These are phyloP conservation scores for Thinocorus orbignyianus DNA, from an alignment of 2,113 vertebrate genomes.

Conservation along the genomic window DNA sequence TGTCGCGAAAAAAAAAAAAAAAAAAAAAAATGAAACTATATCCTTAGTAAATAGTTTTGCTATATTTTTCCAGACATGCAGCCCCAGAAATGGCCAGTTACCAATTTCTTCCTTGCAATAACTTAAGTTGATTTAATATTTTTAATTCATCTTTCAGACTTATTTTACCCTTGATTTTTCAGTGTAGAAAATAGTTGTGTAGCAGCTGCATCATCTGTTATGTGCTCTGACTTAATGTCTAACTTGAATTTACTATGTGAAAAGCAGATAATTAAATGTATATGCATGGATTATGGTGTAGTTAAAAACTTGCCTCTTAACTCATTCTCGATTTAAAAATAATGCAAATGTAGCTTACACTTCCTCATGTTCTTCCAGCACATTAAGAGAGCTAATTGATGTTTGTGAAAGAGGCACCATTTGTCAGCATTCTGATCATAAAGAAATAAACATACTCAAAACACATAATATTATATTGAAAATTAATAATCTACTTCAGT, in stretches of 20 bases:
- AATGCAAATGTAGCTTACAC: not conserved
- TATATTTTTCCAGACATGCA: not conserved
- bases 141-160: not conserved
- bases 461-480: not conserved
- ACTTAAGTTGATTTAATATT: not conserved
- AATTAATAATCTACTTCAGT: not conserved
- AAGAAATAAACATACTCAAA: constrained; percentile 26
- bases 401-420: not conserved
- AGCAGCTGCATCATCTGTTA: not conserved
- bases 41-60: not conserved
- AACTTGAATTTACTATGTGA: not conserved
- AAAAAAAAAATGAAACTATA: not conserved
- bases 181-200: not conserved
- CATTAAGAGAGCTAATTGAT: constrained; percentile 7
- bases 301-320: not conserved
- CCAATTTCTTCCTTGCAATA: not conserved
- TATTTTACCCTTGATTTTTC: not conserved
- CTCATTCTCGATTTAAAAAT: not conserved
- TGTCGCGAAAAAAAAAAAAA: not conserved
- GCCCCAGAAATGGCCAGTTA: not conserved
- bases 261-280: not conserved
- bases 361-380: not conserved
- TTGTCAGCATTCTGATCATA: not conserved
- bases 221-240: not conserved
- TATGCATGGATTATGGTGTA: not conserved